These are phyloP conservation scores for Hoplias malabaricus DNA, from an alignment of 2,113 vertebrate species.

Conservation along the genomic window DNA sequence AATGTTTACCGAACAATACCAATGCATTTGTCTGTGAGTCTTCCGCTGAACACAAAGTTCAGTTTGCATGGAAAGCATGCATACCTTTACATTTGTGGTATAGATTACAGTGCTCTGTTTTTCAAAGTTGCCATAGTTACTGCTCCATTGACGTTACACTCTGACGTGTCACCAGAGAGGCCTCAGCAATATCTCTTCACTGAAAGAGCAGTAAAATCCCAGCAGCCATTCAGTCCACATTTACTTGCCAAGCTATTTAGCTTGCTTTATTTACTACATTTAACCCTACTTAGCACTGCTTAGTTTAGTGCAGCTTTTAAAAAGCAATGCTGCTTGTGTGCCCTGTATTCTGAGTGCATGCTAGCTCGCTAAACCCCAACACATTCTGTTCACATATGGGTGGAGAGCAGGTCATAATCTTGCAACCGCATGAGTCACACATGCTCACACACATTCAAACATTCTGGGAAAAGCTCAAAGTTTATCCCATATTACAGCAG, in stretches of 20 bases:
- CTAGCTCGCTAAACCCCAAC: background rate
- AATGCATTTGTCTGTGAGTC: background rate
- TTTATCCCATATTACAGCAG: conserved; percentile 6
- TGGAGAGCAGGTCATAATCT: conserved; percentile 30
- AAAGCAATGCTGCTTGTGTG: background rate
- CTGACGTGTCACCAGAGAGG: conserved; percentile 9
- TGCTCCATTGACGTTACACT: background rate
- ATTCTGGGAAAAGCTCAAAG: conserved; percentile 22
- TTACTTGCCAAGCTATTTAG: background rate
- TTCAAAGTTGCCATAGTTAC: background rate
- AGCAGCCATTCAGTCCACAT: background rate
- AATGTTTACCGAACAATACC: background rate
- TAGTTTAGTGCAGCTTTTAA: background rate
- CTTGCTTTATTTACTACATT: background rate
- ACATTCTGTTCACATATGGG: conserved; percentile 38
- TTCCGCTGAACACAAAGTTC: background rate
- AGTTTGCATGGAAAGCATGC: background rate
- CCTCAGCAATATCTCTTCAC: background rate
- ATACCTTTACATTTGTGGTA: background rate
- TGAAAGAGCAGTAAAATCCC: background rate
- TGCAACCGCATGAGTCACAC: conserved; percentile 37
- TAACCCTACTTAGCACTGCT: background rate
- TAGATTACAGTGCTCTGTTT: background rate
- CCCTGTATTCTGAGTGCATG: background rate
- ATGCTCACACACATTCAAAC: conserved; percentile 4